Evolutionary conservation across 2,888 invertebrate genomes (phyloP).

Genomic region (Sialis lutaria): DNA sequence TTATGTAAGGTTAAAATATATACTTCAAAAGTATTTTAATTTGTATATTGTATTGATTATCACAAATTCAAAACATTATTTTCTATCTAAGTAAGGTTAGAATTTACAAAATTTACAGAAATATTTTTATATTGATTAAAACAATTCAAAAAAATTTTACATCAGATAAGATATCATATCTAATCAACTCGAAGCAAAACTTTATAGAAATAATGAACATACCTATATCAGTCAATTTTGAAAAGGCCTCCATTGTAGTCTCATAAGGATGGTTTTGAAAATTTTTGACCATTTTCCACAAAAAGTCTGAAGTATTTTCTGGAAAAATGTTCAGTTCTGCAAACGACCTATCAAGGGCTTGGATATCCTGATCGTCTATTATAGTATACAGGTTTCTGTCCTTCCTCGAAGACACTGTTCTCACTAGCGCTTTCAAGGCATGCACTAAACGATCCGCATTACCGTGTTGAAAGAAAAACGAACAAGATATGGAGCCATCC

Average conservation of each 20-base stretch:
- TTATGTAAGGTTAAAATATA: no score
- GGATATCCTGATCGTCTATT: slow-evolving; percentile 42
- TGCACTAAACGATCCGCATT: slow-evolving; percentile 63
- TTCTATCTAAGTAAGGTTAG: no score
- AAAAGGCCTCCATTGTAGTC: slow-evolving; percentile 70
- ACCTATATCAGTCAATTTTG: slow-evolving; percentile 68
- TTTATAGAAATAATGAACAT: slow-evolving; percentile 18
- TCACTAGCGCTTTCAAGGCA: slow-evolving; percentile 41
- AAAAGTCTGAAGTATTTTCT: slow-evolving; percentile 45
- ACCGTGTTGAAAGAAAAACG: slow-evolving; percentile 76
- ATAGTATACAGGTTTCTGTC: slow-evolving; percentile 58
- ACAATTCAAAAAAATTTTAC: no score
- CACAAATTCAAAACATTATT: no score
- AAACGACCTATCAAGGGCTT: slow-evolving; percentile 67
- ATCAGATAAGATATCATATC: no score
- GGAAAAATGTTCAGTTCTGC: slow-evolving; percentile 70
- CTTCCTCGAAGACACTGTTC: slow-evolving; percentile 47
- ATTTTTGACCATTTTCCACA: slow-evolving; percentile 44
- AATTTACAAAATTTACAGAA: no score
- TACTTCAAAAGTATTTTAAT: no score
- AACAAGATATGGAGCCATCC: slow-evolving; percentile 53
- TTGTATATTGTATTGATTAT: no score
- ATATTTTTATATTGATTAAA: no score
- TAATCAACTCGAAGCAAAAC: background rate
- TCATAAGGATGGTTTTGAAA: slow-evolving; percentile 58